Conservation (phyloP, 2,113 vertebrate genomes). For the Oncorhynchus gorbuscha region DNA sequence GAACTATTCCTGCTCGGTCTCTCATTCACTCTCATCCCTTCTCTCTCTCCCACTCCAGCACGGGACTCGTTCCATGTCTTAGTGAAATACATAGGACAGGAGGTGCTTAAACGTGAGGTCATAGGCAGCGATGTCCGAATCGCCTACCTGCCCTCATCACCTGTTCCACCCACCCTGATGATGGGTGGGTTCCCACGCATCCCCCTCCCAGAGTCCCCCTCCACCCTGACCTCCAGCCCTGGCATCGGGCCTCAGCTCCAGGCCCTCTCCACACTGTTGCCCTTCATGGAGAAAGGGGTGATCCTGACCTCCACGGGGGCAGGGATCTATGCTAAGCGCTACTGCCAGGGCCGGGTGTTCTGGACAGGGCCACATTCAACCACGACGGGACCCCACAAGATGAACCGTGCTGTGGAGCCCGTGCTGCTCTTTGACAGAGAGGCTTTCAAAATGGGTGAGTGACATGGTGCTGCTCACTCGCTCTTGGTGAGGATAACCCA, state of each 20-base stretch:
- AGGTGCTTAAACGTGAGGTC: slow-evolving; percentile 64
- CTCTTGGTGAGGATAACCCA: too few species aligned
- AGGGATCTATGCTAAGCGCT: slow-evolving; percentile 78
- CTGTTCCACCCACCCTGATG: slow-evolving; percentile 49
- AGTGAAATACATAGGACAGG: slow-evolving; percentile 73
- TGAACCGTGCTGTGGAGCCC: slow-evolving; percentile 70
- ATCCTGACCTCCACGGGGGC: slow-evolving; percentile 71
- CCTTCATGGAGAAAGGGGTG: slow-evolving; percentile 78
- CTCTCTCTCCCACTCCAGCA: slow-evolving; percentile 19
- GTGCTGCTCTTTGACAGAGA: slow-evolving; percentile 77
- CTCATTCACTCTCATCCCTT: too few species aligned
- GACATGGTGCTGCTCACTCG: too few species aligned
- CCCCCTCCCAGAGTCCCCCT: slow-evolving; percentile 59
- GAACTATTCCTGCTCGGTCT: too few species aligned
- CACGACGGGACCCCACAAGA: slow-evolving; percentile 56
- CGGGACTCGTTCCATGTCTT: slow-evolving; percentile 73
- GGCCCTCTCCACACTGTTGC: slow-evolving; percentile 70
- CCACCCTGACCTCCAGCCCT: slow-evolving; percentile 46
- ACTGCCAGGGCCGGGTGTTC: slow-evolving; percentile 78
- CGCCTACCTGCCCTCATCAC: slow-evolving; percentile 45
- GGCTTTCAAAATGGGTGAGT: slow-evolving; percentile 76
- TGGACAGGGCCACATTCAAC: slow-evolving; percentile 74
- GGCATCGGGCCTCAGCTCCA: slow-evolving; percentile 20
- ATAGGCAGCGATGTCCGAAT: slow-evolving; percentile 65
- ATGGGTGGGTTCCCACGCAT: slow-evolving; percentile 50